These are phyloP conservation scores for Euzetes globulus DNA, from an alignment of 2,888 invertebrate genomes.

Conservation along the genomic window DNA sequence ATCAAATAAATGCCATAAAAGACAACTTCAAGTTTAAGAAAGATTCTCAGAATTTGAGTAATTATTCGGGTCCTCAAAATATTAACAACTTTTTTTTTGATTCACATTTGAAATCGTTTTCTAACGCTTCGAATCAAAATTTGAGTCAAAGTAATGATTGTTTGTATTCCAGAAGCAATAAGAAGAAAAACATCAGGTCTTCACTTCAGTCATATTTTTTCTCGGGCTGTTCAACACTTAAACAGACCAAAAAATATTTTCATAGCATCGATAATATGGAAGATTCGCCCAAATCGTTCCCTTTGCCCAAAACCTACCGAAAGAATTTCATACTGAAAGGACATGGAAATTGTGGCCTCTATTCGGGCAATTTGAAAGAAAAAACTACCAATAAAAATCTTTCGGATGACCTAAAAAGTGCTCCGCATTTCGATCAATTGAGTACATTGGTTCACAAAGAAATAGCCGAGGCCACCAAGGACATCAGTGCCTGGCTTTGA, in stretches of 20 bases:
- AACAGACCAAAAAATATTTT: constrained; percentile 8
- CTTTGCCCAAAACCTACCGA: constrained; percentile 40
- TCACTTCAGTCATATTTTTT: constrained; percentile 35
- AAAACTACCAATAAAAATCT: neutral
- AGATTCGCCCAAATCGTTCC: constrained; percentile 34
- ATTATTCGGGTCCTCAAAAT: neutral
- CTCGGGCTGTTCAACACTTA: constrained; percentile 20
- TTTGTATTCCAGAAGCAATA: neutral
- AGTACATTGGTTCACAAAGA: constrained; percentile 40
- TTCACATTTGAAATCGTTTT: neutral
- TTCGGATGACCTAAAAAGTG: constrained; percentile 30
- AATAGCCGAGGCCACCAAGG: constrained; percentile 40
- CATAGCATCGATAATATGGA: constrained; percentile 19
- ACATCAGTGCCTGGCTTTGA: constrained; percentile 41
- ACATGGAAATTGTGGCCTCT: constrained; percentile 41
- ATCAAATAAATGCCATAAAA: constrained; percentile 19
- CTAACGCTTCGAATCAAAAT: neutral
- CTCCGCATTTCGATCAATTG: constrained; percentile 32
- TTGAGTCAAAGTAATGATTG: constrained; percentile 21
- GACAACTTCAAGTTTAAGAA: neutral
- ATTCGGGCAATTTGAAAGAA: constrained; percentile 34
- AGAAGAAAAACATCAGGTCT: neutral
- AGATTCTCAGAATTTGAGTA: neutral
- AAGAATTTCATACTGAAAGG: constrained; percentile 40
- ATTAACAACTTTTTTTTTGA: neutral